These are phyloP conservation scores for Caprella mutica DNA, from an alignment of 2,888 invertebrate species.

Conservation along the genomic window DNA sequence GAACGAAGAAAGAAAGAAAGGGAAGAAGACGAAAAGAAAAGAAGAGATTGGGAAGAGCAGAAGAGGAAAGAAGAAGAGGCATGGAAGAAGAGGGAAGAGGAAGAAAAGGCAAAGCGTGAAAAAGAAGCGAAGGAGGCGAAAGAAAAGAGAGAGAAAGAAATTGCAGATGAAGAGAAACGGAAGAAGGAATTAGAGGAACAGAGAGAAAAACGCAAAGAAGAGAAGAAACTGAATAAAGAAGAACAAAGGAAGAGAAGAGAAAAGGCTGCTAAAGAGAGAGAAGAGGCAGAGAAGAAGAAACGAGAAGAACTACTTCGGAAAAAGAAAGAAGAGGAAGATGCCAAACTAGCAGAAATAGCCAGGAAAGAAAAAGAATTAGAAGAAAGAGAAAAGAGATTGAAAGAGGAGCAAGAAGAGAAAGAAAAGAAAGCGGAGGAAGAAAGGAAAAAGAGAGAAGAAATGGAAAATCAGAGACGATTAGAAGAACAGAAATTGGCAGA, in stretches of 20 bases:
- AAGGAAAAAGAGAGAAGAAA: neutral
- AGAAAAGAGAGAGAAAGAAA: neutral
- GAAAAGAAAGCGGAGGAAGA: neutral
- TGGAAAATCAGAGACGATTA: neutral
- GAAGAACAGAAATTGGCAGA: neutral
- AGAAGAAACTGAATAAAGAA: constrained; percentile 1
- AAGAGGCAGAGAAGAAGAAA: neutral
- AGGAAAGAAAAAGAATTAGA: constrained; percentile 3
- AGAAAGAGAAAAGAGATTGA: neutral
- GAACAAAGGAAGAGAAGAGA: neutral
- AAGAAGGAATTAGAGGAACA: constrained; percentile 4
- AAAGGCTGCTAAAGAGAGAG: neutral
- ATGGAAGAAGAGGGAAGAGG: neutral
- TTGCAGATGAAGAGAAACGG: neutral
- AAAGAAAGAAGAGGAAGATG: constrained; percentile 1
- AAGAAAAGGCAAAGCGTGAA: neutral
- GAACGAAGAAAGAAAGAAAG: neutral
- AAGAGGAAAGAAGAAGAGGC: no score
- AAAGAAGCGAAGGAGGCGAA: no score
- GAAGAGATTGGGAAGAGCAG: neutral
- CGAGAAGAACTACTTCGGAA: neutral
- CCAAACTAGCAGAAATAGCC: neutral
- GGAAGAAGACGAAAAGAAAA: neutral
- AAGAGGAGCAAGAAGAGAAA: constrained; percentile 3
- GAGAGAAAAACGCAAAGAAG: neutral